Conservation (phyloP, 2,113 vertebrate species). For the Falco punctatus region DNA sequence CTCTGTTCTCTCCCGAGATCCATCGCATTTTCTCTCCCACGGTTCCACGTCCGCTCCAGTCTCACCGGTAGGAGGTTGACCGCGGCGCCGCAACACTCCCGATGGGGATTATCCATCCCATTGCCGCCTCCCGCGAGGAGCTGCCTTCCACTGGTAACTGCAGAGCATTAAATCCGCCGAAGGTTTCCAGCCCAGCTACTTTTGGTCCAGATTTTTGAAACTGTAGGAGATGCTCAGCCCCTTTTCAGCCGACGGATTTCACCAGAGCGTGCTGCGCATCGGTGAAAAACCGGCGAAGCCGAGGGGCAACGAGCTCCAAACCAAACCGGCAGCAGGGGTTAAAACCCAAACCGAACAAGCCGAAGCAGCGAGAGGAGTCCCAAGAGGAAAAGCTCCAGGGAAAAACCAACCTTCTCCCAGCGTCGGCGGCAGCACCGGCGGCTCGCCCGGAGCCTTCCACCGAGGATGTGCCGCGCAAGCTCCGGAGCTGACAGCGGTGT, state of each 20-base stretch:
- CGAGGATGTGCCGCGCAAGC: fast-evolving
- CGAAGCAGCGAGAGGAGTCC: not conserved
- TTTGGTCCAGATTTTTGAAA: not conserved
- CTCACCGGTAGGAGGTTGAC: not conserved
- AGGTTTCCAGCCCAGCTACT: not conserved
- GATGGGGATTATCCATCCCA: no score
- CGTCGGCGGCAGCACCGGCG: no score
- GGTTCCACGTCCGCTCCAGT: fast-evolving
- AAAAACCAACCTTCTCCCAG: not conserved
- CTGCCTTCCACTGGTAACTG: not conserved
- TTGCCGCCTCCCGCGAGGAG: not conserved
- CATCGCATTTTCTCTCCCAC: fast-evolving
- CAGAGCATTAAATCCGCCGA: fast-evolving
- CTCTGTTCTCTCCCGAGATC: not conserved
- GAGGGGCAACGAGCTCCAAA: not conserved
- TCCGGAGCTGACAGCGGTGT: fast-evolving
- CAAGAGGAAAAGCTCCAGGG: not conserved
- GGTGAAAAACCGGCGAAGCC: not conserved
- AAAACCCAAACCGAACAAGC: not conserved
- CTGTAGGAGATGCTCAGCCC: fast-evolving
- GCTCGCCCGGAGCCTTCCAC: not conserved
- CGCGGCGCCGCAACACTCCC: fast-evolving
- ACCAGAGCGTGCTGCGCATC: fast-evolving
- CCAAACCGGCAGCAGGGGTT: not conserved
- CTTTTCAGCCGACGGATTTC: not conserved